Evolutionary conservation across 2,797 vertebrate genomes (phyloP).

Genomic region (Rhinophrynus dorsalis): DNA sequence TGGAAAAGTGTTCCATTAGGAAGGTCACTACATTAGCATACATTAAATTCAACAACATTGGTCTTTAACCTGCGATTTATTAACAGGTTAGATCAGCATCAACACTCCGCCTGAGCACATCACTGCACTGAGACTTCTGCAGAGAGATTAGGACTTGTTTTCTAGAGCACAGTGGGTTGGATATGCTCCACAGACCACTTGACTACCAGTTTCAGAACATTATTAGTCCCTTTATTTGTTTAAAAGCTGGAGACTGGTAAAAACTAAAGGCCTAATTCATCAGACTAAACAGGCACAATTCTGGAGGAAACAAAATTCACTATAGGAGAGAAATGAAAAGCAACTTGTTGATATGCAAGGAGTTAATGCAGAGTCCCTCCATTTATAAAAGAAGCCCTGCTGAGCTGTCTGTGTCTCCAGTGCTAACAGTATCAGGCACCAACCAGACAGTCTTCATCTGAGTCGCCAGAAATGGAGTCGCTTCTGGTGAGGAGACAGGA

Average conservation of each 20-base stretch:
- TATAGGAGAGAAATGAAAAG: no score
- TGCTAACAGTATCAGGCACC: no score
- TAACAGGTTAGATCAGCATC: constrained; percentile 66
- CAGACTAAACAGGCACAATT: no score
- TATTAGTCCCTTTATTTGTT: constrained; percentile 15
- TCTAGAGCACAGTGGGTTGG: constrained; percentile 52
- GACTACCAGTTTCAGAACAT: constrained; percentile 5
- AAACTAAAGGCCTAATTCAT: neutral
- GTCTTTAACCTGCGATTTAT: constrained; percentile 67
- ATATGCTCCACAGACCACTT: constrained; percentile 43
- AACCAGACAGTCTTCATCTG: no score
- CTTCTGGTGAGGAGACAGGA: no score
- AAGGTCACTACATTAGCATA: constrained; percentile 69
- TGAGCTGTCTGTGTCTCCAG: no score
- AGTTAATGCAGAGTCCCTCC: no score
- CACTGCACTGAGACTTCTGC: constrained; percentile 60
- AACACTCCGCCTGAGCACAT: constrained; percentile 57
- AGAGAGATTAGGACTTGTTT: constrained; percentile 56
- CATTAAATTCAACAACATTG: constrained; percentile 69
- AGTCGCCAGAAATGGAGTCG: no score
- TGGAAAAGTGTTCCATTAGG: constrained; percentile 67
- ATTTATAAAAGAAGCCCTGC: no score
- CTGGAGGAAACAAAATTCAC: no score
- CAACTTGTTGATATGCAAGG: no score
- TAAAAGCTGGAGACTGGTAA: constrained; percentile 10